Evolutionary conservation across 2,113 vertebrate genomes (phyloP).

Genomic region (Montifringilla adamsi): DNA sequence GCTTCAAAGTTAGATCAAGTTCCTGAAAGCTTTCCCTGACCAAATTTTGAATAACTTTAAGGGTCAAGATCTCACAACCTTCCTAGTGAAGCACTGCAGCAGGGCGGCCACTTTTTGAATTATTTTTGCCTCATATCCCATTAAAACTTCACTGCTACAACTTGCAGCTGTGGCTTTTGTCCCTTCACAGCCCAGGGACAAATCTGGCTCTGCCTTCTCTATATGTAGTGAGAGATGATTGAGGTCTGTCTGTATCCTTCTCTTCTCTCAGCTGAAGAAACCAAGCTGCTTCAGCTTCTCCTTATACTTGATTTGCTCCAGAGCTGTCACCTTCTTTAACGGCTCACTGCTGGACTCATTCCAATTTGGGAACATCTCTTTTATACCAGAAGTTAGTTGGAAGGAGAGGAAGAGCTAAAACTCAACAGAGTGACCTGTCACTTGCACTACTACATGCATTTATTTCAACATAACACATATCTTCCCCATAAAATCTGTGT

Average conservation of each 20-base stretch:
- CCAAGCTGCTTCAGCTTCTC: not conserved
- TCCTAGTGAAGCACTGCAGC: not conserved
- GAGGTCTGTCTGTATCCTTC: not conserved
- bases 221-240: accelerated
- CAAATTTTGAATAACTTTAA: not conserved
- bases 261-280: not conserved
- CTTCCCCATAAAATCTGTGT: not conserved
- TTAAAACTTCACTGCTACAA: not conserved
- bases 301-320: not conserved
- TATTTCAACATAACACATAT: not conserved
- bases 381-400: not conserved
- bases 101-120: not conserved
- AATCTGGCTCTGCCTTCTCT: not conserved
- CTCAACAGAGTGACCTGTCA: not conserved
- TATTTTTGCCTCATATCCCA: not conserved
- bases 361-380: not conserved
- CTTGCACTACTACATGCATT: not conserved
- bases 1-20: not conserved
- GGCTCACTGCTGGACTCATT: not conserved
- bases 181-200: not conserved
- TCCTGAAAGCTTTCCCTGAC: not conserved
- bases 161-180: not conserved
- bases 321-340: not conserved
- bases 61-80: not conserved
- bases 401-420: not conserved